These are phyloP conservation scores for Lathronympha strigana DNA, from an alignment of 2,888 invertebrate genomes.

Conservation along the genomic window DNA sequence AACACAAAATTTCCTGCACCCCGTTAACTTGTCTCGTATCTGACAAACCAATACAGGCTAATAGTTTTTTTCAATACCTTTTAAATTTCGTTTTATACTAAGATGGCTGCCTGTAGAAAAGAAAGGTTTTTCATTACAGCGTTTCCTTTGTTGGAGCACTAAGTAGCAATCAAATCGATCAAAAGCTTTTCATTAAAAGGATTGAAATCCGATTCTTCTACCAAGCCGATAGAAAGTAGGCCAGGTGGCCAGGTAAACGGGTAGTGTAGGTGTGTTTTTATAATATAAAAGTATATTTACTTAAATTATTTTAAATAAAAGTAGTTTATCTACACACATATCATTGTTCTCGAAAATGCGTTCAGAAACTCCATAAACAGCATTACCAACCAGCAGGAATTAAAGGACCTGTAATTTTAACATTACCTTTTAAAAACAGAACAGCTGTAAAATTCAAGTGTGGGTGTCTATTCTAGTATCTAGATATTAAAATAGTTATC, in stretches of 20 bases:
- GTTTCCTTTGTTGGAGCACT: slow-evolving; percentile 3
- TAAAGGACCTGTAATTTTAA: no score
- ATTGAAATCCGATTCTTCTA: slow-evolving; percentile 15
- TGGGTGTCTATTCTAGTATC: no score
- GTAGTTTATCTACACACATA: no score
- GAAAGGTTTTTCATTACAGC: slow-evolving; percentile 6
- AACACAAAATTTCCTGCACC: neutral
- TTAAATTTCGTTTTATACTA: neutral
- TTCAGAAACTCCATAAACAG: no score
- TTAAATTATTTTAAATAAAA: no score
- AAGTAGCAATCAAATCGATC: slow-evolving; percentile 6
- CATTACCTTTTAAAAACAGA: no score
- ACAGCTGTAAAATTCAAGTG: no score
- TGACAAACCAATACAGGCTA: neutral
- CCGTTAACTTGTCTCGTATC: neutral
- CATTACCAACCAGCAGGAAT: no score
- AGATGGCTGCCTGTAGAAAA: neutral
- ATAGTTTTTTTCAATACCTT: neutral
- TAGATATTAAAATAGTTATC: no score
- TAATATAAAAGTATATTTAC: no score
- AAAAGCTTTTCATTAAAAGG: slow-evolving; percentile 14
- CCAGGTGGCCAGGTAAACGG: neutral
- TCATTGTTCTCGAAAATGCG: no score
- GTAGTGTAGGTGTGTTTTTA: neutral
- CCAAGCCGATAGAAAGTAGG: neutral